Conservation (phyloP, 1,140 invertebrate species). For the Trialeurodes vaporariorum region DNA sequence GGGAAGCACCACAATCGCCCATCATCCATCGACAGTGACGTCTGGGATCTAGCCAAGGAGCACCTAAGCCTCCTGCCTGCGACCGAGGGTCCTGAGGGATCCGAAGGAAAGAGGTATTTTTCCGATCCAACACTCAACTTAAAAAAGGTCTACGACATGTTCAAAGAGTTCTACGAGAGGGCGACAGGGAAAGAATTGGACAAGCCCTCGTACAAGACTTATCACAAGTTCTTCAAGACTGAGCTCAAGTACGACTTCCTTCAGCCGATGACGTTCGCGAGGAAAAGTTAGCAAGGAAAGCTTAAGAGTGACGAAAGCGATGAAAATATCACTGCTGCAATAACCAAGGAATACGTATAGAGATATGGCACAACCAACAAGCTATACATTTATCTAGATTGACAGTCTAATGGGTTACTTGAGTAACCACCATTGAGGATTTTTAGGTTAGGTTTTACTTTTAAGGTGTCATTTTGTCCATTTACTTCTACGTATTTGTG, state of each 20-base stretch:
- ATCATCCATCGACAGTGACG: not conserved
- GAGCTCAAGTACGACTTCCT: not conserved
- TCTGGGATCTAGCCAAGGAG: not conserved
- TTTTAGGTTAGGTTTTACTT: too few species aligned
- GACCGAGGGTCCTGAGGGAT: not conserved
- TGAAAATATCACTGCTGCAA: not conserved
- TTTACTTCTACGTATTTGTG: too few species aligned
- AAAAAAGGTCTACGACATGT: not conserved
- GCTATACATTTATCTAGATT: not conserved
- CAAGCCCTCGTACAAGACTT: not conserved
- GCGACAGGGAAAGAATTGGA: not conserved
- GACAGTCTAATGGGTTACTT: not conserved
- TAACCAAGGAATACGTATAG: not conserved
- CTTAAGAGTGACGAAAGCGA: not conserved
- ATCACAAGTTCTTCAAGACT: not conserved
- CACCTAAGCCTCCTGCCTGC: not conserved
- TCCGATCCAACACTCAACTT: not conserved
- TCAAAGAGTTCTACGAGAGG: not conserved
- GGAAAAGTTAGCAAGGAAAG: too few species aligned
- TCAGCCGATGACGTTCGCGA: not conserved
- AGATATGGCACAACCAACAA: not conserved
- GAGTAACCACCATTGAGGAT: too few species aligned
- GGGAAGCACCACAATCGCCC: not conserved
- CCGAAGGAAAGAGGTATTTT: not conserved
- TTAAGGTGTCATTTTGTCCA: too few species aligned